Evolutionary conservation across 2,113 vertebrate species (phyloP).

Genomic region (Charina bottae): DNA sequence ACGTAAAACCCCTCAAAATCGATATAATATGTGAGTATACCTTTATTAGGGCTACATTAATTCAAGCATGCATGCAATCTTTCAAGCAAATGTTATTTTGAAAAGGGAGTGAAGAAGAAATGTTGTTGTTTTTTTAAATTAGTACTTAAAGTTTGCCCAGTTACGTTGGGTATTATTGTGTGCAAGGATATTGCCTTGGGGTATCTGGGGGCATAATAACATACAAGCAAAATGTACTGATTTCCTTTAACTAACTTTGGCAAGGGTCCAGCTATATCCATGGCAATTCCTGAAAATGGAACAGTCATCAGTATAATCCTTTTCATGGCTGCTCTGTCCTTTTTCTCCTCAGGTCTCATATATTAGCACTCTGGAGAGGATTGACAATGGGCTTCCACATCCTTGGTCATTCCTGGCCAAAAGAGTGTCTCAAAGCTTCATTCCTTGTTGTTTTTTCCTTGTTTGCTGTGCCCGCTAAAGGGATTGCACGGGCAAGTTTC

Average conservation of each 20-base stretch:
- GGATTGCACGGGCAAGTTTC: neutral
- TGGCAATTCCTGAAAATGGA: neutral
- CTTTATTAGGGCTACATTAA: neutral
- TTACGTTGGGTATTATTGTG: neutral
- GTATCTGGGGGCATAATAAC: neutral
- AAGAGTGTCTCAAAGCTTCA: neutral
- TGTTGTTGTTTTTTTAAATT: neutral
- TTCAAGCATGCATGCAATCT: neutral
- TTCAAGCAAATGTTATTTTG: neutral
- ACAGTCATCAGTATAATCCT: neutral
- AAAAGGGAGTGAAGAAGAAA: neutral
- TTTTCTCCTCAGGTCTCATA: neutral
- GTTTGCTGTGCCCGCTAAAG: neutral
- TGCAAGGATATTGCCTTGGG: neutral
- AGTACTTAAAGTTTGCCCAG: neutral
- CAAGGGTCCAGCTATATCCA: neutral
- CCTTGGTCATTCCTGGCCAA: neutral
- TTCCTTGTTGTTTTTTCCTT: neutral
- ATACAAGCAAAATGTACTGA: neutral
- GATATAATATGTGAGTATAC: neutral
- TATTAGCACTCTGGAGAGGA: neutral
- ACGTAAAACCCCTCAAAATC: neutral
- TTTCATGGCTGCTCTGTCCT: neutral
- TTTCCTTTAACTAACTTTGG: neutral
- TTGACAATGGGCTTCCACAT: neutral